Evolutionary conservation across 2,113 vertebrate species (phyloP), one percentile per base, ranked within the genome.

Genomic region (Rhizomys pruinosus): DNA sequence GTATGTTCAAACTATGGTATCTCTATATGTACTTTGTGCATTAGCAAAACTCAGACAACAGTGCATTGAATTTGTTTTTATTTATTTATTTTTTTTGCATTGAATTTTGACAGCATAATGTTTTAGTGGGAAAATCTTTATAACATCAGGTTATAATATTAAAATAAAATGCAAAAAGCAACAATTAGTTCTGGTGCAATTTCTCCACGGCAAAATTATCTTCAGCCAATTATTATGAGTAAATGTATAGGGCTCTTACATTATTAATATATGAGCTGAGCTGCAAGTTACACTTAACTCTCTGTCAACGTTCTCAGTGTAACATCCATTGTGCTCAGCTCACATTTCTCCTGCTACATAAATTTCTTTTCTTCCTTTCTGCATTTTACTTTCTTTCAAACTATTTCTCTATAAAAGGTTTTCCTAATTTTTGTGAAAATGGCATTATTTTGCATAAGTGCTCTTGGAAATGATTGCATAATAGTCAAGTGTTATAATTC

Each of bases 201-300:
- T 97, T 97, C 97, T 97, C 91, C 89, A 96, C 55, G 71, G 94
- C 95, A 97, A n/a, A 96, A 98, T 97, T 97, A 97, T 97, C 92
- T 55, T 97, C 22, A 80, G 96, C 97, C 97, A 98, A 96, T 98
- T 97, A 98, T 94, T 97, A 97, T 97, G 96, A 98, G 98, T 97
- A 98, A 98, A 97, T 97, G 97, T 97, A 96, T 97, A 97, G 93
- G 86, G 73, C 79, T 97, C 94, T 95, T 98, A 92, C 96, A 98
- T 98, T 98, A 97, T 97, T 98, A 96, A 98, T 96, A 98, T 95
- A 94, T 73, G 77, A 52, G 96, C 90, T 84, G 95, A 98, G 96
- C 90, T 97, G 69, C 87, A 90, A 94, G 72, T 84, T 95, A 59
- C 94, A 86, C 97, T 97, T 98, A 94, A 85, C 92, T 97, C 97